A percentile compares a stretch with the other conserved stretches of the same genome.
phyloP scores from a whole-genome alignment of 2,797 vertebrate species.

The Natrix natrix region DNA sequence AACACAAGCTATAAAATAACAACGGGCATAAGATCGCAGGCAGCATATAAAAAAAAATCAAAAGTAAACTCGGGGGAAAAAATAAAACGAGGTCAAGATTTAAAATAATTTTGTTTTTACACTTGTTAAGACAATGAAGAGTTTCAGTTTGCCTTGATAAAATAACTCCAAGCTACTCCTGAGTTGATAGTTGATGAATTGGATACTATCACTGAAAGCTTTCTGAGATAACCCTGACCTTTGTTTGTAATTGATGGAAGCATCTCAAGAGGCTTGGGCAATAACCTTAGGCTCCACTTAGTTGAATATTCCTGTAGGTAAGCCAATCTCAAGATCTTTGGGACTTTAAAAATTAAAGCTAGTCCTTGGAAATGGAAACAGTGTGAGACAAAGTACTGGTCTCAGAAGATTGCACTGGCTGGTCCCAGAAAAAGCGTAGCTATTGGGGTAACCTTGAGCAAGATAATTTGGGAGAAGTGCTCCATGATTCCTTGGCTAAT shows the following conservation, averaged over 20 bases:
- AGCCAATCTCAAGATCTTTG: neutral
- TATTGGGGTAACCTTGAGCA: neutral
- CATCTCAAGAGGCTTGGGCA: neutral
- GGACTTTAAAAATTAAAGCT: neutral
- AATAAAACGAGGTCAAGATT: neutral
- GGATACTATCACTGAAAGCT: neutral
- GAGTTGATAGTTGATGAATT: neutral
- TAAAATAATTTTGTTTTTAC: neutral
- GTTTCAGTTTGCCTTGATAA: neutral
- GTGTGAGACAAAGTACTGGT: neutral
- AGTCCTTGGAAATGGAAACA: neutral
- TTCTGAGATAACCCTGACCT: neutral
- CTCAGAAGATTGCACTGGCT: neutral
- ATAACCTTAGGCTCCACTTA: neutral
- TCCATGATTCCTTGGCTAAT: neutral
- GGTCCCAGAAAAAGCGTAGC: neutral
- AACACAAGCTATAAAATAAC: neutral
- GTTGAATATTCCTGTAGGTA: neutral
- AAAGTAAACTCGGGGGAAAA: neutral
- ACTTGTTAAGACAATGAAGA: neutral
- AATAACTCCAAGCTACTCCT: neutral
- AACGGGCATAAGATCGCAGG: too few species aligned
- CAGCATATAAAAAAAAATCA: neutral
- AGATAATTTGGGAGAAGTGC: neutral
- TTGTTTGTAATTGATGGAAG: neutral